Evolutionary conservation across 92 coral and sea anemone genomes (phyloP).

Genomic region (Micromussa lordhowensis): DNA sequence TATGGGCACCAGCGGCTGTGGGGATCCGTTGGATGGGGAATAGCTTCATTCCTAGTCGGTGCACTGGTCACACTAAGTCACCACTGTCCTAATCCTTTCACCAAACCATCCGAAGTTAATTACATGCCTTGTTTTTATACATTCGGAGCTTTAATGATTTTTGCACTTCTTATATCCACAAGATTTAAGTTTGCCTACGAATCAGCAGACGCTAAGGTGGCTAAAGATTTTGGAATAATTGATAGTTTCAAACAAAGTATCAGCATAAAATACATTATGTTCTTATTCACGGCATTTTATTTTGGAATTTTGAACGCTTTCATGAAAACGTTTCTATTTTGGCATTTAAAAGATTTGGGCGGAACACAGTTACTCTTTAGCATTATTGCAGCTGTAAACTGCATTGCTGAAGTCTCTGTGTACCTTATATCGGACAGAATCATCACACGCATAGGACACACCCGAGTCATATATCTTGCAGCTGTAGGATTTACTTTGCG

Average conservation of each 20-base stretch:
- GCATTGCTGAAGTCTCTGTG: constrained; percentile 73
- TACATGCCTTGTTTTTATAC: constrained; percentile 61
- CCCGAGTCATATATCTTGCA: constrained; percentile 70
- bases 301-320: constrained; percentile 79
- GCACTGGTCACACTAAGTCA: constrained; percentile 69
- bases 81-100: constrained; percentile 54
- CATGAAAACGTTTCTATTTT: constrained; percentile 77
- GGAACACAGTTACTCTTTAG: constrained; percentile 78
- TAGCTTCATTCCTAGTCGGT: constrained; percentile 81
- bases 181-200: constrained; percentile 30
- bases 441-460: constrained; percentile 63
- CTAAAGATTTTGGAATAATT: constrained; percentile 15
- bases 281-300: constrained; percentile 69
- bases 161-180: constrained; percentile 57
- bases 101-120: constrained; percentile 50
- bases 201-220: background rate
- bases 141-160: constrained; percentile 54
- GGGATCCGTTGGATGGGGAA: constrained; percentile 89
- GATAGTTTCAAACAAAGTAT: constrained; percentile 38
- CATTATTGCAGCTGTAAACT: constrained; percentile 72
- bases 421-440: constrained; percentile 71
- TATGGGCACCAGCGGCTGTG: constrained; percentile 86
- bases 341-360: constrained; percentile 83
- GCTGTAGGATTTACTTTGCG: constrained; percentile 68
- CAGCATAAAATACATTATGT: constrained; percentile 57